Evolutionary conservation across 2,888 invertebrate genomes (phyloP).

Genomic region (Trissolcus brochymenae): DNA sequence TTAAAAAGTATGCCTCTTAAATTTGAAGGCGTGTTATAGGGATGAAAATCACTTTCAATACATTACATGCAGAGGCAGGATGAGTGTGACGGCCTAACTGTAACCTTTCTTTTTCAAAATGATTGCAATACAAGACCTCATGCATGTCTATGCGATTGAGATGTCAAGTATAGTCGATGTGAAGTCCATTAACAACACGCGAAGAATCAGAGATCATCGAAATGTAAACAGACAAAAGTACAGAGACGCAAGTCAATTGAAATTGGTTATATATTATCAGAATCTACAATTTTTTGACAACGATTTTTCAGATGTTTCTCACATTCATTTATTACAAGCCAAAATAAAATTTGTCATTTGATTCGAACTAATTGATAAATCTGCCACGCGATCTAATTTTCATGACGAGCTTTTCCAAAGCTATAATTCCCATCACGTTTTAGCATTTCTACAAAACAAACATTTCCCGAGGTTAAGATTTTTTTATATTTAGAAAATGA

Average conservation of each 20-base stretch:
- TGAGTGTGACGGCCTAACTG: conserved; percentile 23
- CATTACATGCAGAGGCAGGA: conserved; percentile 8
- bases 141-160: conserved; percentile 40
- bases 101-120: conserved; percentile 36
- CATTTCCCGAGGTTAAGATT: conserved; percentile 1
- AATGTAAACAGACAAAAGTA: conserved; percentile 43
- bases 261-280: not conserved
- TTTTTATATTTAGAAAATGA: conserved; percentile 12
- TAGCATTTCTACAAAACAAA: conserved; percentile 5
- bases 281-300: not conserved
- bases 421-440: not conserved
- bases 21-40: not conserved
- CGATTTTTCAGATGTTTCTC: too few species aligned
- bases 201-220: conserved; percentile 45
- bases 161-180: conserved; percentile 42
- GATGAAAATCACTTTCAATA: not conserved
- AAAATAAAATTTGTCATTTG: too few species aligned
- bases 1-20: too few species aligned
- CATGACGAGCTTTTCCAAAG: too few species aligned
- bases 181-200: conserved; percentile 47
- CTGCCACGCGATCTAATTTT: not conserved
- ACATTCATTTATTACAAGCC: too few species aligned
- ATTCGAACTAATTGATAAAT: too few species aligned
- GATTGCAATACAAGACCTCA: conserved; percentile 40
- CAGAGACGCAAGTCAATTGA: conserved; percentile 11